Evolutionary conservation across 2,888 invertebrate genomes (phyloP).

Genomic region (Cabera pusaria): DNA sequence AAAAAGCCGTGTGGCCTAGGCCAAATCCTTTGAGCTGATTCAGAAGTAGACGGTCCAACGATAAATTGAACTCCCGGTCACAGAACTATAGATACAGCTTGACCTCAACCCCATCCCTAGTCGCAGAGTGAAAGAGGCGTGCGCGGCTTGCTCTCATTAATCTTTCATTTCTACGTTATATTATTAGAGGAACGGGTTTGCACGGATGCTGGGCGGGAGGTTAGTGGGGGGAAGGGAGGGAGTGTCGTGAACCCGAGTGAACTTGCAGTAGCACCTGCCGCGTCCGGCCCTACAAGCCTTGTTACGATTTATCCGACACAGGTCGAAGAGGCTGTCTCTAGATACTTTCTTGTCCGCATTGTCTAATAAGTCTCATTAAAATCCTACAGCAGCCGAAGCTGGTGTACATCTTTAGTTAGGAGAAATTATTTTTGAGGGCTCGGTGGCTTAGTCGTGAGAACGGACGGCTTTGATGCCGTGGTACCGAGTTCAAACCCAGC

Average conservation of each 20-base stretch:
- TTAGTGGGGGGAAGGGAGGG: constrained; percentile 36
- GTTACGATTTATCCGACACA: constrained; percentile 36
- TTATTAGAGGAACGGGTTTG: constrained; percentile 83
- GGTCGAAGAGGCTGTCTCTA: constrained; percentile 51
- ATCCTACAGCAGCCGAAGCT: too few species aligned
- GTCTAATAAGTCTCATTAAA: too few species aligned
- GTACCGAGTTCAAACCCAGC: too few species aligned
- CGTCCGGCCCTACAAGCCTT: constrained; percentile 59
- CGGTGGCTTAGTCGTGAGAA: too few species aligned
- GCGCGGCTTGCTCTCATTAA: constrained; percentile 82
- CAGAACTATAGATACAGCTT: constrained; percentile 35
- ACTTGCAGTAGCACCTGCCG: constrained; percentile 81
- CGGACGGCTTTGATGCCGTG: too few species aligned
- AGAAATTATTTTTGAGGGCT: too few species aligned
- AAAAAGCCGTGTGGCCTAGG: too few species aligned
- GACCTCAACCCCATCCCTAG: constrained; percentile 44
- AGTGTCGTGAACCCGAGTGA: constrained; percentile 76
- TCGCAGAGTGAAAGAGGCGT: constrained; percentile 77
- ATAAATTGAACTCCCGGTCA: too few species aligned
- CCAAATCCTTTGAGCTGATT: too few species aligned
- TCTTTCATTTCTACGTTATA: constrained; percentile 83
- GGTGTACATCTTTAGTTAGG: too few species aligned
- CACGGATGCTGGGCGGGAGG: constrained; percentile 68
- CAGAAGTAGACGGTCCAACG: too few species aligned
- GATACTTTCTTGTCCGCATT: constrained; percentile 35